Conservation (phyloP, 1,140 invertebrate species). For the Cylas formicarius region DNA sequence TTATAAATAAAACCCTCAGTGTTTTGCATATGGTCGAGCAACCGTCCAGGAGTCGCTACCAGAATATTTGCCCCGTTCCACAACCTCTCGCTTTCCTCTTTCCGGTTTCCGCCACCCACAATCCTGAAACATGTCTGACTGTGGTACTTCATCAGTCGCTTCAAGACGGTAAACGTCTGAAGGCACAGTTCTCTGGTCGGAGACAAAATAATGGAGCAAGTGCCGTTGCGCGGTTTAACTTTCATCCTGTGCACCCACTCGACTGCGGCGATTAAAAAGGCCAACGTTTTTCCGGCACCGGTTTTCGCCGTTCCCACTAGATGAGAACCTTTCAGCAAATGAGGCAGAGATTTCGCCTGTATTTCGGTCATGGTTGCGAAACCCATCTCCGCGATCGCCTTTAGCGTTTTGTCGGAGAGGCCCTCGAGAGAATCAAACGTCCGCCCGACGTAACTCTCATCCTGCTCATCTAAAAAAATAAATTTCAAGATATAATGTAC, state of each 20-base stretch:
- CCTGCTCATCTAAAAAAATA: too few relatives aligned
- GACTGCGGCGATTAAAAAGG: conserved; percentile 90
- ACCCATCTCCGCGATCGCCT: conserved; percentile 84
- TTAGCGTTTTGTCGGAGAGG: conserved; percentile 71
- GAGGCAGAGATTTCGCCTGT: conserved; percentile 82
- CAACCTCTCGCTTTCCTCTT: conserved; percentile 88
- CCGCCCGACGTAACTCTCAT: too few relatives aligned
- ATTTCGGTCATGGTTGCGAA: conserved; percentile 97
- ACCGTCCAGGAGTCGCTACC: conserved; percentile 92
- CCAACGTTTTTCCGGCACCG: conserved; percentile 92
- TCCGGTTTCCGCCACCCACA: conserved; percentile 91
- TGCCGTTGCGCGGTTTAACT: conserved; percentile 92
- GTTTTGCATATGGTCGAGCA: conserved; percentile 96
- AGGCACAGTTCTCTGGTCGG: conserved; percentile 94
- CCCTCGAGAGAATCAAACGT: conserved; percentile 55
- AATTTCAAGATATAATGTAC: too few relatives aligned
- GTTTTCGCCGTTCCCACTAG: conserved; percentile 92
- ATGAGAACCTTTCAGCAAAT: conserved; percentile 86
- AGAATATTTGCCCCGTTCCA: conserved; percentile 90
- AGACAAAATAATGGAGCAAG: conserved; percentile 89
- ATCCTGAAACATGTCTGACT: conserved; percentile 76
- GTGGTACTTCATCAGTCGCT: conserved; percentile 86
- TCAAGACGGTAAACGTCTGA: conserved; percentile 98
- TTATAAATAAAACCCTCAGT: conserved; percentile 91
- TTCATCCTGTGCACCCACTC: conserved; percentile 87